phyloP scores from a whole-genome alignment of 2,888 invertebrate species.

The Mactromeris polynyma region DNA sequence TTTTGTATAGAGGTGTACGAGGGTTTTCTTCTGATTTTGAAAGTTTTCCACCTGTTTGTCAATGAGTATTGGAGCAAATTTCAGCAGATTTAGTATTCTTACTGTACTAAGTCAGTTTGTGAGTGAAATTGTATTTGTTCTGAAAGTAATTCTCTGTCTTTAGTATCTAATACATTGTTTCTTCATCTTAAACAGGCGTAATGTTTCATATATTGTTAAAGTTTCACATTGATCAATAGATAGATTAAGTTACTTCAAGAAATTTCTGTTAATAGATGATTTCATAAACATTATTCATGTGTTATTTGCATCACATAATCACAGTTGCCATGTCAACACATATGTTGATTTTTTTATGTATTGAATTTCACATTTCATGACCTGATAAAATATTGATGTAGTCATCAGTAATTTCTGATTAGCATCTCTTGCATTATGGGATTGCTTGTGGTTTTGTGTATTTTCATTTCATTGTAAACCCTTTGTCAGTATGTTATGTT shows the following conservation, averaged over 20 bases:
- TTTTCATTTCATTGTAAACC: background rate
- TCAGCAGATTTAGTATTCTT: too few species aligned
- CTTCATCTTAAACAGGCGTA: too few species aligned
- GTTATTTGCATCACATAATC: background rate
- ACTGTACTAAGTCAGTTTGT: too few species aligned
- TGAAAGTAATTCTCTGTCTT: too few species aligned
- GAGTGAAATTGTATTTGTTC: too few species aligned
- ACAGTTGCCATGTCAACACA: slow-evolving; percentile 6
- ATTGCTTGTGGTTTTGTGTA: background rate
- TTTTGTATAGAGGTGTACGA: too few species aligned
- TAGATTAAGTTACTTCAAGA: background rate
- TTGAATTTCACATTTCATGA: slow-evolving; percentile 1
- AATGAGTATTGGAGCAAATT: too few species aligned
- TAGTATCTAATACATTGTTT: too few species aligned
- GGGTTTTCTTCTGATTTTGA: too few species aligned
- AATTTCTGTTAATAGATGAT: background rate
- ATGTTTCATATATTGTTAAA: background rate
- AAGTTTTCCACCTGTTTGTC: too few species aligned
- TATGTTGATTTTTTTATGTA: background rate
- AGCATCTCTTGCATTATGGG: background rate
- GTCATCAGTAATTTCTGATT: background rate
- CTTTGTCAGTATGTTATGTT: background rate
- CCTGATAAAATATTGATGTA: background rate
- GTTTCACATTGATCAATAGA: background rate
- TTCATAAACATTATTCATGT: background rate